Evolutionary conservation across 2,888 invertebrate species (phyloP), one percentile per base, ranked within the genome.

Genomic region (Galerucella pusilla): DNA sequence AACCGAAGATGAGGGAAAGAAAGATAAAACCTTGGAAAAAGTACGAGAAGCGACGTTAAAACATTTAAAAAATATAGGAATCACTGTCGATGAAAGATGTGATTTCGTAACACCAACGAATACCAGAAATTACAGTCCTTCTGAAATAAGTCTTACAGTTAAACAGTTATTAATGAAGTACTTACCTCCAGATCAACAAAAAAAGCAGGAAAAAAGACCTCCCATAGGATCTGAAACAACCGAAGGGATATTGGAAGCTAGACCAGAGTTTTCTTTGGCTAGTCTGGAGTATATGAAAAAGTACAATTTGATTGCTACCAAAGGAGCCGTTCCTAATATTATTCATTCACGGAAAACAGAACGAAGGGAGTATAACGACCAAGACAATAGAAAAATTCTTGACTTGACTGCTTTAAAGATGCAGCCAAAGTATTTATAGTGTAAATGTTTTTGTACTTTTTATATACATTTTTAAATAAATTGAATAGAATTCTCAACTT

Each of bases 201-300:
- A 75, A 16, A 81, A 75, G 54, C 73, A 68, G 12, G 60, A 54
- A 45, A 42, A 70, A 69, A 20, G 71, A 3, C 46, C 57, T 16
- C 70, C 77, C n/a, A 74, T 71, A 16, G 73, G 78, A 73, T 71
- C 74, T 9, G 76, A 75, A 28, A 68, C 64, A 20, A 68, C 73
- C 25, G 76, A 75, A 68, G 81, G 77, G 6, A 75, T 82, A 28
- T 82, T 84, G 71, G 74, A 83, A 54, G 83, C 80, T 68, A 80
- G 87, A 10, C 90, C 89, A 35, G 93, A 93, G 80, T 90, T 93
- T 89, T 93, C 93, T 3, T 90, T 93, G 81, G 93, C 93, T n/a
- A 93, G 93, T 11, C 89, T 92, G 83, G 91, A 92, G 52, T 93
- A 93, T 85, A 91, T 93, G 90, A 91, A 93, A 83, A 90, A 91